A percentile compares a stretch with the other conserved stretches of the same genome.
phyloP scores from a whole-genome alignment of 2,113 vertebrate species.

The Panthera tigris region DNA sequence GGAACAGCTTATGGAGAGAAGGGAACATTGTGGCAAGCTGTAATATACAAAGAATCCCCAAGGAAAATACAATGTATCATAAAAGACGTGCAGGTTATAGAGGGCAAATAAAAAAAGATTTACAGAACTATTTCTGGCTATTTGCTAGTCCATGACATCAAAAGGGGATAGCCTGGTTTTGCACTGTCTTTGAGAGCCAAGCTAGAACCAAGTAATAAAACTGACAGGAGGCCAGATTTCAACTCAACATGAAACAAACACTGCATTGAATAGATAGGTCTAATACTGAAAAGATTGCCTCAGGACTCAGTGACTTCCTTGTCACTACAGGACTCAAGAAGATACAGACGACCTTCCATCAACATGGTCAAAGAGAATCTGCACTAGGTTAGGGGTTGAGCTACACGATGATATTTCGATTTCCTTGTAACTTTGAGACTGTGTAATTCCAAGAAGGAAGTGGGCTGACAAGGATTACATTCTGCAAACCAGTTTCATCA shows the following conservation, averaged over 20 bases:
- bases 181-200: background rate
- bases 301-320: background rate
- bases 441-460: slow-evolving; percentile 71
- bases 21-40: rapidly evolving
- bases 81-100: rapidly evolving
- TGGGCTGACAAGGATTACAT: slow-evolving; percentile 65
- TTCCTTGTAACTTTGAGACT: slow-evolving; percentile 21
- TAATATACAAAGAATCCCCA: background rate
- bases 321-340: background rate
- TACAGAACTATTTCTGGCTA: background rate
- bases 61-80: background rate
- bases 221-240: background rate
- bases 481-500: slow-evolving; percentile 76
- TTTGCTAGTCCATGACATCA: background rate
- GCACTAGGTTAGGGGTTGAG: background rate
- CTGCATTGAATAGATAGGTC: rapidly evolving
- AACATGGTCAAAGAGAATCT: background rate
- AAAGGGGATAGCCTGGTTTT: background rate
- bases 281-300: background rate
- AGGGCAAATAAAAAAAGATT: background rate
- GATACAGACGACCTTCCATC: background rate
- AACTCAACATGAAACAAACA: rapidly evolving
- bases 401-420: background rate
- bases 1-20: background rate
- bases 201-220: background rate